These are phyloP conservation scores for Sinotaia quadrata DNA, from an alignment of 2,888 invertebrate genomes.

Conservation along the genomic window DNA sequence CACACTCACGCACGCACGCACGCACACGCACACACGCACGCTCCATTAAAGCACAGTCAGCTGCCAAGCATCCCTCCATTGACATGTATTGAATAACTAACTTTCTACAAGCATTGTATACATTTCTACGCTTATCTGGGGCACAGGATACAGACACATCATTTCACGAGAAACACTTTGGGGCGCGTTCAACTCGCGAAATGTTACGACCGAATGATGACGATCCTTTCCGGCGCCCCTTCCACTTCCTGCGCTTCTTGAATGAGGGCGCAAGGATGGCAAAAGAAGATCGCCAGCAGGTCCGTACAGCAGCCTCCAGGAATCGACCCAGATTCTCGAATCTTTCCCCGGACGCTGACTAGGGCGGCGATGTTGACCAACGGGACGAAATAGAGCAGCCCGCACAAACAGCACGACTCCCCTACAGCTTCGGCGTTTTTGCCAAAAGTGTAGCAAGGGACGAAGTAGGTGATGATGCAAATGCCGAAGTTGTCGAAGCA, in stretches of 20 bases:
- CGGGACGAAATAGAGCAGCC: slow-evolving; percentile 48
- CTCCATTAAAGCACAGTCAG: too few relatives aligned
- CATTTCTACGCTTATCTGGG: too few relatives aligned
- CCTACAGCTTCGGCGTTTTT: slow-evolving; percentile 60
- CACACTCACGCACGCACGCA: not conserved
- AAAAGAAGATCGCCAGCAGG: slow-evolving; percentile 44
- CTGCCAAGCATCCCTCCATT: too few relatives aligned
- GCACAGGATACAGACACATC: too few relatives aligned
- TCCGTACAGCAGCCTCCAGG: slow-evolving; percentile 46
- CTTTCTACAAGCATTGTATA: too few relatives aligned
- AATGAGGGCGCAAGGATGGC: slow-evolving; percentile 50
- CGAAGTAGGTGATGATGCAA: slow-evolving; percentile 45
- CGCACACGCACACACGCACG: not conserved
- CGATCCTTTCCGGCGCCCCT: slow-evolving; percentile 23
- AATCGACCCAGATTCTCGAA: slow-evolving; percentile 48
- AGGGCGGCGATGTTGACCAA: slow-evolving; percentile 42
- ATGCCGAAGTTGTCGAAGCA: slow-evolving; percentile 47
- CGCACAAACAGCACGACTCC: slow-evolving; percentile 56
- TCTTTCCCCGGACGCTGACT: slow-evolving; percentile 45
- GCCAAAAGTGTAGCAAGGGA: slow-evolving; percentile 50
- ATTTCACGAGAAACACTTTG: too few relatives aligned
- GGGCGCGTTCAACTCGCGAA: too few relatives aligned
- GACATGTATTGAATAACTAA: too few relatives aligned
- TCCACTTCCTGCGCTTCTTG: slow-evolving; percentile 54
- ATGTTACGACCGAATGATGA: slow-evolving; percentile 18